Conservation (phyloP, 2,113 vertebrate species). For the Hyla sarda region DNA sequence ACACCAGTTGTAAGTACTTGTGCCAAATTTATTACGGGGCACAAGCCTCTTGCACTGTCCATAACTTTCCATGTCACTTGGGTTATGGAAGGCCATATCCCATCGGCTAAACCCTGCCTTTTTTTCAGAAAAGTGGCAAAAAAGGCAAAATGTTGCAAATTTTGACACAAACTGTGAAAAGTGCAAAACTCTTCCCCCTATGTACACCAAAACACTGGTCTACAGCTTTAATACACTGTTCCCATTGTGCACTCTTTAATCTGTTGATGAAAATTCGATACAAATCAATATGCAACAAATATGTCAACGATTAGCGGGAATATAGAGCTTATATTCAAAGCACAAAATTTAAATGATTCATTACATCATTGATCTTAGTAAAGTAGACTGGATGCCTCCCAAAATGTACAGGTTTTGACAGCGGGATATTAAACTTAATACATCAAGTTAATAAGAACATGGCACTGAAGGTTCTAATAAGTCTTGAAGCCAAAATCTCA, state of each 20-base stretch:
- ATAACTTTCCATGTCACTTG: too few relatives aligned
- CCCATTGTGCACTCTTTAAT: neutral
- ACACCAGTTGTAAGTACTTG: too few relatives aligned
- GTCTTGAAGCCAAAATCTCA: conserved; percentile 46
- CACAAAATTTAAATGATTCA: conserved; percentile 30
- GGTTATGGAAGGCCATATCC: too few relatives aligned
- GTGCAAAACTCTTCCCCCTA: too few relatives aligned
- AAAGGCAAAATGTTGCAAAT: too few relatives aligned
- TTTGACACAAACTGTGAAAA: too few relatives aligned
- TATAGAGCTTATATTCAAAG: neutral
- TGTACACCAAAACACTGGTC: too few relatives aligned
- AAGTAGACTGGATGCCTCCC: conserved; percentile 37
- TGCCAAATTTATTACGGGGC: too few relatives aligned
- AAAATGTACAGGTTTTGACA: conserved; percentile 49
- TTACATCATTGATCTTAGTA: conserved; percentile 37
- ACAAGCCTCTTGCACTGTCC: too few relatives aligned
- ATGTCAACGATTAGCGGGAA: neutral
- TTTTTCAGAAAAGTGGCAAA: too few relatives aligned
- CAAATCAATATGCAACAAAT: conserved; percentile 7
- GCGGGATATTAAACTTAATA: conserved; percentile 46
- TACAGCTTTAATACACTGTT: too few relatives aligned
- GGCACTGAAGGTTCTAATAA: conserved; percentile 39
- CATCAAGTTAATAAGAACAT: conserved; percentile 46
- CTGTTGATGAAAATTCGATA: neutral
- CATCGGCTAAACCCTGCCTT: too few relatives aligned